A percentile compares a stretch with the other conserved stretches of the same genome.
These are phyloP conservation scores for Oscheius onirici DNA, from an alignment of 2,888 invertebrate species.

Conservation along the genomic window DNA sequence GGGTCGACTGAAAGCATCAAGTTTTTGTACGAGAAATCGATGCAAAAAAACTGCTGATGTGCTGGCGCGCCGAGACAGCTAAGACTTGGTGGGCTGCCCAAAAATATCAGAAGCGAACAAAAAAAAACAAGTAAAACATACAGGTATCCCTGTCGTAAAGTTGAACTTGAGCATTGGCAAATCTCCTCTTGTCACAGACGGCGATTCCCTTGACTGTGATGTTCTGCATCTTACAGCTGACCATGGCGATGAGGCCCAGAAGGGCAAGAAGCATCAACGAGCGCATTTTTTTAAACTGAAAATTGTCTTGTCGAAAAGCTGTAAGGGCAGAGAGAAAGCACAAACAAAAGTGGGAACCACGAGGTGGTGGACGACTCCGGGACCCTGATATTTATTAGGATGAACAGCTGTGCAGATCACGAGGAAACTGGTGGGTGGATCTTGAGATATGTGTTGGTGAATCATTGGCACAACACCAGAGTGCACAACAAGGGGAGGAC, in stretches of 20 bases:
- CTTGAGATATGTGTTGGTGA: neutral
- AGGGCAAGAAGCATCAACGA: neutral
- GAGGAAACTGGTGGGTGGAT: neutral
- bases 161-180: slow-evolving; percentile 51
- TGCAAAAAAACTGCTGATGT: no score
- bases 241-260: slow-evolving; percentile 24
- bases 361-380: neutral
- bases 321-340: neutral
- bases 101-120: neutral
- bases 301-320: neutral
- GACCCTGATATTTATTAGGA: neutral
- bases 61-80: no score
- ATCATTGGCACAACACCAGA: no score
- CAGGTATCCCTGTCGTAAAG: slow-evolving; percentile 57
- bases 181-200: slow-evolving; percentile 53
- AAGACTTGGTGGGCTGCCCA: neutral
- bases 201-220: slow-evolving; percentile 56
- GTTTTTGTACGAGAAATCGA: no score
- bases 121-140: slow-evolving; percentile 30
- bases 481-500: no score
- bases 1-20: slow-evolving; percentile 52
- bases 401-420: neutral
- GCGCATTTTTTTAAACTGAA: neutral
- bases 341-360: neutral
- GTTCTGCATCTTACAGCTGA: slow-evolving; percentile 44